These are phyloP conservation scores for Chionodraco myersi DNA, from an alignment of 2,113 vertebrate genomes.

Conservation along the genomic window DNA sequence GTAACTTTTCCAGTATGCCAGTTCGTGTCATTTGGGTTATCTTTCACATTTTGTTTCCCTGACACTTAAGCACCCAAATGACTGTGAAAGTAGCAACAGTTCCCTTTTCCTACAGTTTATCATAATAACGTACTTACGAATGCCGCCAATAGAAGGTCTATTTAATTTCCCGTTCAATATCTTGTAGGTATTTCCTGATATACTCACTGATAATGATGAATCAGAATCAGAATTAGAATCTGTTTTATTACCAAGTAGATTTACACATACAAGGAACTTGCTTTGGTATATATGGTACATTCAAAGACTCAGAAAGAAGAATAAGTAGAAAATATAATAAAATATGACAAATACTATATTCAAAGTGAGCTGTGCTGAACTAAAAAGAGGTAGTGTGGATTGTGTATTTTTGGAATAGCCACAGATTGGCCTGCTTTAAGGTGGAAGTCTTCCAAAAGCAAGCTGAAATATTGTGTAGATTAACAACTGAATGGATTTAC, in stretches of 20 bases:
- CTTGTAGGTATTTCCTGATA: neutral
- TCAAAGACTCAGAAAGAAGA: too few species aligned
- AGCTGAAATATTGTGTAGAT: neutral
- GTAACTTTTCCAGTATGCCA: constrained; percentile 13
- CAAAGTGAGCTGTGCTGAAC: too few species aligned
- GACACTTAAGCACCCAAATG: constrained; percentile 13
- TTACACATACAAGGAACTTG: too few species aligned
- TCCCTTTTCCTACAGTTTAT: neutral
- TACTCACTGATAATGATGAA: neutral
- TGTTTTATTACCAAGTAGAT: too few species aligned
- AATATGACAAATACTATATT: too few species aligned
- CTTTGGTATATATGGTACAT: too few species aligned
- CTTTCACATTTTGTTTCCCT: constrained; percentile 24
- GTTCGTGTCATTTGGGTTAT: constrained; percentile 26
- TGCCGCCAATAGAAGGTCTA: neutral
- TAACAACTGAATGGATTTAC: constrained; percentile 20
- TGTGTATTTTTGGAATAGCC: neutral
- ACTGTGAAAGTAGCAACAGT: neutral
- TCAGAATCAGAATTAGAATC: too few species aligned
- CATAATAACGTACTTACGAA: neutral
- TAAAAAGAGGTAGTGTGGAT: neutral
- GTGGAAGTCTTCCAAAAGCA: neutral
- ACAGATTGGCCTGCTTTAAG: neutral
- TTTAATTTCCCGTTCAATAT: neutral
- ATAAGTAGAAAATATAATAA: too few species aligned